Evolutionary conservation across 2,888 invertebrate genomes (phyloP).

Genomic region (Acrobasis suavella): DNA sequence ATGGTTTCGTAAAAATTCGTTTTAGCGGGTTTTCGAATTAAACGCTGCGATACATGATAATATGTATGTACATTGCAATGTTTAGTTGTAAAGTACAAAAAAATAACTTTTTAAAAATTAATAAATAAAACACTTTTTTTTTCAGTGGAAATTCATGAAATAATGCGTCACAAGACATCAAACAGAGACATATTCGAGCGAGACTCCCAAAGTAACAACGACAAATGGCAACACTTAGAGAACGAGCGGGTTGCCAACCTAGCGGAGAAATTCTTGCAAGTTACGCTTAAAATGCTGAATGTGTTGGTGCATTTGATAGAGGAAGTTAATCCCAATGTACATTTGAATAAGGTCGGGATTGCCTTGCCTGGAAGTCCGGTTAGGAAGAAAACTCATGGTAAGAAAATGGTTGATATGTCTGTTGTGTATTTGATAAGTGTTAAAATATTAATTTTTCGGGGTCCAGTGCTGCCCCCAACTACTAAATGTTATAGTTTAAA

Average conservation of each 20-base stretch:
- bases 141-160: slow-evolving; percentile 73
- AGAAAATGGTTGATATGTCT: too few species aligned
- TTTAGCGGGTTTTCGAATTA: too few species aligned
- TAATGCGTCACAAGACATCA: slow-evolving; percentile 62
- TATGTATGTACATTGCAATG: too few species aligned
- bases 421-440: too few species aligned
- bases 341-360: slow-evolving; percentile 72
- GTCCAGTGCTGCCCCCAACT: too few species aligned
- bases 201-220: slow-evolving; percentile 54
- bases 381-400: slow-evolving; percentile 72
- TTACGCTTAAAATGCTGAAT: slow-evolving; percentile 87
- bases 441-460: too few species aligned
- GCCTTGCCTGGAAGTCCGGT: slow-evolving; percentile 83
- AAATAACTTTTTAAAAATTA: too few species aligned
- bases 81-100: too few species aligned
- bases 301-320: slow-evolving; percentile 89
- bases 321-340: slow-evolving; percentile 82
- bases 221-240: slow-evolving; percentile 72
- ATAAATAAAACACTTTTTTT: slow-evolving; percentile 22
- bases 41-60: too few species aligned
- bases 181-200: slow-evolving; percentile 70
- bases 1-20: too few species aligned
- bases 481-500: too few species aligned
- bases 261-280: slow-evolving; percentile 85
- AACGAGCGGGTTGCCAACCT: slow-evolving; percentile 68